Evolutionary conservation across 1,140 invertebrate species (phyloP), one percentile per base, ranked within the genome.

Genomic region (Galendromus occidentalis): DNA sequence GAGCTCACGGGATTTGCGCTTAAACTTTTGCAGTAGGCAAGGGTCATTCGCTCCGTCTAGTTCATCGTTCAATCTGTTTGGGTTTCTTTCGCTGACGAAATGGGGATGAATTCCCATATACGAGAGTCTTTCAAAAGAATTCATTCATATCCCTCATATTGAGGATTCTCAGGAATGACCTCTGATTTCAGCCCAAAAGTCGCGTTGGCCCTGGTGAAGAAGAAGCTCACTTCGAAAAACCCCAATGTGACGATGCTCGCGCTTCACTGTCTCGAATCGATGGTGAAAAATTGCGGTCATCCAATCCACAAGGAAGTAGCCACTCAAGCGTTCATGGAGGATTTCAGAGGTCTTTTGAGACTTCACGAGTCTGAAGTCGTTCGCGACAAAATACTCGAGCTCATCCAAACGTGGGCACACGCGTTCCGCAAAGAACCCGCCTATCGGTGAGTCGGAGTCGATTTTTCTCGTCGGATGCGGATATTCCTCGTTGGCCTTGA

Each of bases 241-340:
- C 41, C n/a, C 25, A 64, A 59, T 20, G 30, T 18, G 59, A 29
- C 29, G 55, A 44, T 66, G 25, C 68, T 66, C 45, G 66, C 44
- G 59, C 44, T 64, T 64, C 47, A 86, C 83, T 87, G 94, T 42
- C 75, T 98, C 39, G 94, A 98, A 76, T 94, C 92, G 71, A 86
- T 90, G 73, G 91, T 98, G 0, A 98, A 98, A 82, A 98, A 98
- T 78, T 98, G 94, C 81, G 93, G 93, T 72, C 80, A 82, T 67
- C 78, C 85, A 42, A 82, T 98, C 68, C 92, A 98, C 74, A 85
- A 91, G 75, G 94, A 98, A 80, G 82, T 98, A 18, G 86, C 89
- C 63, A 87, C 86, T 4, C 91, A 90, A 73, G 82, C 84, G 65
- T 94, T 91, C 76, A 97, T 96, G 84, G 92, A 97, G 77, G 88